Evolutionary conservation across 1,140 invertebrate genomes (phyloP).

Genomic region (Bombus confusus): DNA sequence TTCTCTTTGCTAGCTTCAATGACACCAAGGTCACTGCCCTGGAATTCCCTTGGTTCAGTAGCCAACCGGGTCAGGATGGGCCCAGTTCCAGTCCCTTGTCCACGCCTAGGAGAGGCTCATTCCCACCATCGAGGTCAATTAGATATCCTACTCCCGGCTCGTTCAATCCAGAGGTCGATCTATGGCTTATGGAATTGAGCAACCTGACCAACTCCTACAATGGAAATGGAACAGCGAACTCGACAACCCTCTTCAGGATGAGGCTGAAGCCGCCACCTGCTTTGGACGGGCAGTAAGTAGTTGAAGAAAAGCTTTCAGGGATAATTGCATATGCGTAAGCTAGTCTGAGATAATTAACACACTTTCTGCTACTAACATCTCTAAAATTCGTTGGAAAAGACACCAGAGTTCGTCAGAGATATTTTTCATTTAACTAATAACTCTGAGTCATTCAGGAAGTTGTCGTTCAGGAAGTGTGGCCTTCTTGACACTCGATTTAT

Average conservation of each 20-base stretch:
- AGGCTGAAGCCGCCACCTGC: slow-evolving; percentile 87
- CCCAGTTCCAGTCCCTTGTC: slow-evolving; percentile 59
- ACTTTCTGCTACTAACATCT: too few relatives aligned
- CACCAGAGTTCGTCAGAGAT: too few relatives aligned
- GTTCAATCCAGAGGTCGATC: slow-evolving; percentile 90
- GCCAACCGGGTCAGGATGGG: slow-evolving; percentile 76
- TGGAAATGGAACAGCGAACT: slow-evolving; percentile 58
- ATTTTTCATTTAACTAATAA: too few relatives aligned
- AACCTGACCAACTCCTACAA: slow-evolving; percentile 81
- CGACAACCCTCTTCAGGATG: slow-evolving; percentile 81
- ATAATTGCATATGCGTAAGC: too few relatives aligned
- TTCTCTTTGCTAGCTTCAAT: slow-evolving; percentile 94
- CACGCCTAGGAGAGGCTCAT: slow-evolving; percentile 77
- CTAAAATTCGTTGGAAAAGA: too few relatives aligned
- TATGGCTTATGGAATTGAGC: slow-evolving; percentile 91
- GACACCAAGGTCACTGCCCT: slow-evolving; percentile 85
- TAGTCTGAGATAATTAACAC: too few relatives aligned
- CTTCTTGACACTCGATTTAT: too few relatives aligned
- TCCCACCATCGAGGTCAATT: slow-evolving; percentile 89
- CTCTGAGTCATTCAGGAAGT: too few relatives aligned
- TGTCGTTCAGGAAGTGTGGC: too few relatives aligned
- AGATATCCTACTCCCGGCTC: slow-evolving; percentile 93
- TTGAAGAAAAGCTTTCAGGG: neutral
- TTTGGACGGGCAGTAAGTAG: slow-evolving; percentile 87
- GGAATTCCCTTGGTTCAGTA: slow-evolving; percentile 89